Evolutionary conservation across 2,888 invertebrate species (phyloP).

Genomic region (Stenurella melanura): DNA sequence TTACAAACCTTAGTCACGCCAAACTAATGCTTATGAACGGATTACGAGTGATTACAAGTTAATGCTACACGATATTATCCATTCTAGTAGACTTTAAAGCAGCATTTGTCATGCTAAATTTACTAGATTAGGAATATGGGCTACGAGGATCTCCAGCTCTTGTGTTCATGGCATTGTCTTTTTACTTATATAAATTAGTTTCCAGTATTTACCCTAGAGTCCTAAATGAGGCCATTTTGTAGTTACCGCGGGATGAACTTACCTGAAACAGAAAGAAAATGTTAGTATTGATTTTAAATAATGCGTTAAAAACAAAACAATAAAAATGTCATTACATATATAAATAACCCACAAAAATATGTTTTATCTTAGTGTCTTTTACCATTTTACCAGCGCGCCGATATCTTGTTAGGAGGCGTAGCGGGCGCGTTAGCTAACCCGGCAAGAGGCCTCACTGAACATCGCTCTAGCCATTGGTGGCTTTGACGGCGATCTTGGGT

Average conservation of each 20-base stretch:
- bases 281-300: background rate
- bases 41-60: conserved; percentile 53
- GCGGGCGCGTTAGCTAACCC: too few species aligned
- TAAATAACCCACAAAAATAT: too few species aligned
- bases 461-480: too few species aligned
- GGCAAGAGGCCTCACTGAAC: too few species aligned
- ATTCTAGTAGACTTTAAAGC: conserved; percentile 39
- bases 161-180: conserved; percentile 1
- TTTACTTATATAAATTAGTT: background rate
- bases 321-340: too few species aligned
- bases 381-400: too few species aligned
- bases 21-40: conserved; percentile 52
- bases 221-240: background rate
- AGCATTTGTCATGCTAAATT: conserved; percentile 44
- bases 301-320: too few species aligned
- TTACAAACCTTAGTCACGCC: conserved; percentile 49
- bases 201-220: background rate
- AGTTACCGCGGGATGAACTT: background rate
- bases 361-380: too few species aligned
- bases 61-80: conserved; percentile 50
- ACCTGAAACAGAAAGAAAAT: conserved; percentile 2
- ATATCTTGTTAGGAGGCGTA: too few species aligned
- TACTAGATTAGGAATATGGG: conserved; percentile 34
- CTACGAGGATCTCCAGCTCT: background rate
- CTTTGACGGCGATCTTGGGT: too few species aligned